A percentile compares a stretch with the other conserved stretches of the same genome.
These are phyloP conservation scores for Lasioglossum zephyrum DNA, from an alignment of 2,888 invertebrate species.

Conservation along the genomic window DNA sequence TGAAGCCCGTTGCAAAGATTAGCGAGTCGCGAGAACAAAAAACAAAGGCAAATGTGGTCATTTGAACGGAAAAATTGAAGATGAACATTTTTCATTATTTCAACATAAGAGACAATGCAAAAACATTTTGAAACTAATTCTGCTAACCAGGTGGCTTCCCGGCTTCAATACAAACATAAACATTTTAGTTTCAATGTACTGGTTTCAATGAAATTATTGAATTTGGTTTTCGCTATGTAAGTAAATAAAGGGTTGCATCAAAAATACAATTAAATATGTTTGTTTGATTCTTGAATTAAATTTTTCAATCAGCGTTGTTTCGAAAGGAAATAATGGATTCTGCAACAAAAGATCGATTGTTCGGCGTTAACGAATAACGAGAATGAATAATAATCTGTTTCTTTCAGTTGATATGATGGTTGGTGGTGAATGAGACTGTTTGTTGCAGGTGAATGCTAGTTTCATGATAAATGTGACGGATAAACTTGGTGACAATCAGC, in stretches of 20 bases:
- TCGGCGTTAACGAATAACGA: background rate
- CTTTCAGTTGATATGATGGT: background rate
- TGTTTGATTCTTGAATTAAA: background rate
- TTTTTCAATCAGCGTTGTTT: background rate
- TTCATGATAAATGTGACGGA: slow-evolving; percentile 70
- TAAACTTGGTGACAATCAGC: slow-evolving; percentile 73
- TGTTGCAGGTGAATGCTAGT: slow-evolving; percentile 82
- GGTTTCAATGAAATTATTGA: background rate
- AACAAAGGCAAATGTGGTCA: background rate
- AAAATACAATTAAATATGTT: background rate
- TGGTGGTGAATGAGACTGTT: background rate
- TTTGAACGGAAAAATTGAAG: background rate
- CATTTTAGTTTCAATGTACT: background rate
- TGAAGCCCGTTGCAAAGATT: background rate
- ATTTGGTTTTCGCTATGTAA: background rate
- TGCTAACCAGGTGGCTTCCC: background rate
- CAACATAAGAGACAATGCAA: background rate
- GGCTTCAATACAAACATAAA: background rate
- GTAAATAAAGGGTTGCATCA: too few relatives aligned
- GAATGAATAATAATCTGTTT: background rate
- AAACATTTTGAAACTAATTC: background rate
- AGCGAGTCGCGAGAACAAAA: background rate
- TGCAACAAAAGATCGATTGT: background rate
- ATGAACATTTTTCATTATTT: background rate
- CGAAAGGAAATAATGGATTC: background rate